Percentiles rank a stretch among this genome's conserved stretches.
phyloP scores from a whole-genome alignment of 2,113 vertebrate genomes.

The Sphyrna mokarran region DNA sequence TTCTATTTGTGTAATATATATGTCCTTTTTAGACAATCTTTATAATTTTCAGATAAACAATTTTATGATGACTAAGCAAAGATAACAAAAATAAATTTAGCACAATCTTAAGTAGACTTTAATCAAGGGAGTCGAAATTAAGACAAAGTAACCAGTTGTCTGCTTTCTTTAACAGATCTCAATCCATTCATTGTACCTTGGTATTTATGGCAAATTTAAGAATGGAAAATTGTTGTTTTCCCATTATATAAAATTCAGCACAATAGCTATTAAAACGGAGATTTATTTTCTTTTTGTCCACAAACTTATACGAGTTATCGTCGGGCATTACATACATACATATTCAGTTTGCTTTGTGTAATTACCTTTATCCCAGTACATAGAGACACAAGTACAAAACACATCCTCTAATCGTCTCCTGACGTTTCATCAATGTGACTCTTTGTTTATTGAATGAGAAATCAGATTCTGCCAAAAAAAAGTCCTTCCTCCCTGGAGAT shows the following conservation, averaged over 20 bases:
- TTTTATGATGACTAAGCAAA: not conserved
- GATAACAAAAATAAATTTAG: not conserved
- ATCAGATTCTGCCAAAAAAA: conserved; percentile 42
- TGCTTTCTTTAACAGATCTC: not conserved
- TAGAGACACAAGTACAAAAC: conserved; percentile 26
- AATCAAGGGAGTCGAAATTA: not conserved
- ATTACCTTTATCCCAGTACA: conserved; percentile 38
- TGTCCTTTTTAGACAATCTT: not conserved
- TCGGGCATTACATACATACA: conserved; percentile 41
- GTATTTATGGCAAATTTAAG: not conserved
- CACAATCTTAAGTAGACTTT: not conserved
- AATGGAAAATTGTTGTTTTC: not conserved
- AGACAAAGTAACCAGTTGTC: not conserved
- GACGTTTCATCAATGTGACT: conserved; percentile 43
- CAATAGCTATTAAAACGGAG: conserved; percentile 37
- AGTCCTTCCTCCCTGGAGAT: conserved; percentile 38
- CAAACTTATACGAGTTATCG: not conserved
- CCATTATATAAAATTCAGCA: conserved; percentile 28
- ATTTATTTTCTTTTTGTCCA: conserved; percentile 32
- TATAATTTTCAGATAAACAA: not conserved
- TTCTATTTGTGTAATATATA: too few relatives aligned
- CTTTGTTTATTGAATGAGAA: conserved; percentile 42
- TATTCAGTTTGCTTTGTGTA: conserved; percentile 42
- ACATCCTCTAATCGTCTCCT: conserved; percentile 33
- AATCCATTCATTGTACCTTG: not conserved